Conservation (phyloP, 2,797 vertebrate genomes). For the Rhabdomys pumilio region DNA sequence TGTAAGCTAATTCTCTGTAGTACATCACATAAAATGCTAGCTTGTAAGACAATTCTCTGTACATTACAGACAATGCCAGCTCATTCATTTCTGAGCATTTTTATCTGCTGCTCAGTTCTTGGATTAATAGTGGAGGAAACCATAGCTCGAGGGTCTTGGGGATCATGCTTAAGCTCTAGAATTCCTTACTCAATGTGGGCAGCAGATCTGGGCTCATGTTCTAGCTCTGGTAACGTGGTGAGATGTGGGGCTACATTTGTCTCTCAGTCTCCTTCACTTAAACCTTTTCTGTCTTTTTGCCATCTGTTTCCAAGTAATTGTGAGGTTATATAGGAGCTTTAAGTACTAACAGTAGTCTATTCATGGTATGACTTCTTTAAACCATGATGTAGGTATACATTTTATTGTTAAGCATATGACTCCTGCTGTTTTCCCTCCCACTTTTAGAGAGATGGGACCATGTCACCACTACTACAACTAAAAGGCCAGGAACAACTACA, state of each 20-base stretch:
- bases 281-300: background rate
- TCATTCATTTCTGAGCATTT: background rate
- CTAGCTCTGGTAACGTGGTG: background rate
- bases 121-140: background rate
- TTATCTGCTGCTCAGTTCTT: background rate
- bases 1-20: background rate
- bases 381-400: background rate
- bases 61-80: background rate
- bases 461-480: conserved; percentile 88
- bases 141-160: background rate
- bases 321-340: background rate
- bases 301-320: background rate
- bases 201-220: background rate
- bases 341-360: background rate
- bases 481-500: conserved; percentile 88
- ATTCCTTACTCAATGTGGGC: background rate
- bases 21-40: background rate
- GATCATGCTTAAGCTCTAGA: background rate
- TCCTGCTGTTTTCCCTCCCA: background rate
- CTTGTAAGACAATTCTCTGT: background rate
- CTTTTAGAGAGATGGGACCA: conserved; percentile 82
- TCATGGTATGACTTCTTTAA: background rate
- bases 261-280: background rate
- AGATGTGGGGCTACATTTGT: background rate
- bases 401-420: background rate